phyloP scores from a whole-genome alignment of 2,113 vertebrate genomes.

The Ptilorrhoa leucosticta region DNA sequence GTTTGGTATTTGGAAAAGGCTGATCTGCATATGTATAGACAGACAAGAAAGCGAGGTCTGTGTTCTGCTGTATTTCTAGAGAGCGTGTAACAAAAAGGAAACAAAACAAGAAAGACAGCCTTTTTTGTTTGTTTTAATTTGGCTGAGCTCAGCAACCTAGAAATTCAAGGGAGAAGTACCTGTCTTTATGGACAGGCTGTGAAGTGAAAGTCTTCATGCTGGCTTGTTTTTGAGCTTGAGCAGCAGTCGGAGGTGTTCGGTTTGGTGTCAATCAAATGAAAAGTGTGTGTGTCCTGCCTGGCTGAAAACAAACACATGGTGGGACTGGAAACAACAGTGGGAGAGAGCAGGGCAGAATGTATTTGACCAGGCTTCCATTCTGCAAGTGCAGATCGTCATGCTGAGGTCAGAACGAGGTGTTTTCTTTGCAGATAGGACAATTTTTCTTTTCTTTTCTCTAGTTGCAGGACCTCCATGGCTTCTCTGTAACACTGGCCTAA shows the following conservation, averaged over 20 bases:
- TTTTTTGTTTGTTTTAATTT: neutral
- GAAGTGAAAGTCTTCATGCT: neutral
- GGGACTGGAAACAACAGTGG: neutral
- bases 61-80: neutral
- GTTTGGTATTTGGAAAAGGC: neutral
- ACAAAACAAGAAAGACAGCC: neutral
- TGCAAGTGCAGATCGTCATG: neutral
- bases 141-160: neutral
- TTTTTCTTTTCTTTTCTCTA: neutral
- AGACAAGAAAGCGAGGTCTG: neutral
- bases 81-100: neutral
- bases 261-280: neutral
- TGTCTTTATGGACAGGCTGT: neutral
- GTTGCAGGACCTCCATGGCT: neutral
- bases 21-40: neutral
- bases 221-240: neutral
- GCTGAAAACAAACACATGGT: neutral
- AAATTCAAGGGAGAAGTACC: neutral
- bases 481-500: neutral
- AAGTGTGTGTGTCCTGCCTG: neutral
- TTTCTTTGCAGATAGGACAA: neutral
- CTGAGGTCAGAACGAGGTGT: neutral
- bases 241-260: neutral
- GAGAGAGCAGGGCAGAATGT: neutral
- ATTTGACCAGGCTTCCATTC: neutral